Conservation (phyloP, 2,113 vertebrate genomes). For the Petrocephalus zakoni region DNA sequence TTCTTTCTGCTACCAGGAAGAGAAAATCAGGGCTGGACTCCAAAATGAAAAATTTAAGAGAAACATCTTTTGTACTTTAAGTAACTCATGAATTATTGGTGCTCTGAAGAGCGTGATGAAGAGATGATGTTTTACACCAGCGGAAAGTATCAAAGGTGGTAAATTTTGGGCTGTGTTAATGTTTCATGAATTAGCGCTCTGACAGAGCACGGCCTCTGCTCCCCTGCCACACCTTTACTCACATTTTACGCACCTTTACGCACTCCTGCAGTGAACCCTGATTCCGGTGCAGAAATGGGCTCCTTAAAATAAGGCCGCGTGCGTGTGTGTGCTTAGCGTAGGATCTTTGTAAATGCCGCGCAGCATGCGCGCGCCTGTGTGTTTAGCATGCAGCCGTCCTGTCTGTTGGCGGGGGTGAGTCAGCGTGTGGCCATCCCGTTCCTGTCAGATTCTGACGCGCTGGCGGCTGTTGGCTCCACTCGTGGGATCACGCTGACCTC, state of each 20-base stretch:
- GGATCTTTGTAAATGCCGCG: neutral
- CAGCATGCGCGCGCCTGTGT: neutral
- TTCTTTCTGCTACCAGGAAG: neutral
- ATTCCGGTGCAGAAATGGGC: neutral
- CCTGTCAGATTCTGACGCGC: conserved; percentile 2
- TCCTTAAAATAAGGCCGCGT: neutral
- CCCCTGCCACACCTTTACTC: neutral
- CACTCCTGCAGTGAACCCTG: neutral
- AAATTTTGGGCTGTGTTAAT: neutral
- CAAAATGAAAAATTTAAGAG: conserved; percentile 1
- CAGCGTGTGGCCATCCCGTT: neutral
- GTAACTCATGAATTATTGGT: conserved; percentile 12
- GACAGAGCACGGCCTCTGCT: neutral
- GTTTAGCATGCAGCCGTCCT: neutral
- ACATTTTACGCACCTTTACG: neutral
- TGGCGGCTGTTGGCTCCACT: neutral
- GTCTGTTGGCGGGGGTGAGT: neutral
- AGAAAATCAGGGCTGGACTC: neutral
- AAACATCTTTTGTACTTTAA: neutral
- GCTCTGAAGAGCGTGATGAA: neutral
- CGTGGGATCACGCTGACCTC: neutral
- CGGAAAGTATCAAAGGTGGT: neutral
- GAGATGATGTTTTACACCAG: neutral
- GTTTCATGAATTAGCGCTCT: neutral
- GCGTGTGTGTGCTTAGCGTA: neutral